A percentile compares a stretch with the other conserved stretches of the same genome.
Evolutionary conservation across 2,797 vertebrate genomes (phyloP).

Genomic region (Paramormyrops hopkinsi): DNA sequence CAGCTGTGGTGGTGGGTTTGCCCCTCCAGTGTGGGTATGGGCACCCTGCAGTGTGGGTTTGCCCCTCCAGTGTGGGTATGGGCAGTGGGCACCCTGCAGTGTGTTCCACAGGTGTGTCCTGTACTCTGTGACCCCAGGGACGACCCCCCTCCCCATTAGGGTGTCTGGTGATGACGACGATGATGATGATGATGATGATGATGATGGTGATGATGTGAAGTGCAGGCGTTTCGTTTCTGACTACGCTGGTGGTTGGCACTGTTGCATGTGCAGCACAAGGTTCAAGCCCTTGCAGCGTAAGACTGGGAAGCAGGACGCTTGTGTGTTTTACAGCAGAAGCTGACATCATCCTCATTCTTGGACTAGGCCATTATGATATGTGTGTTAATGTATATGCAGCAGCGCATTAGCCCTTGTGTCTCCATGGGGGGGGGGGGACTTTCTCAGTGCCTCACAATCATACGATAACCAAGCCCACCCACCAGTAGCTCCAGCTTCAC

Average conservation of each 20-base stretch:
- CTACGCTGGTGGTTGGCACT: slow-evolving; percentile 37
- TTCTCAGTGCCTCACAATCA: not conserved
- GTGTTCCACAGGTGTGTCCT: not conserved
- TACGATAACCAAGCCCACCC: not conserved
- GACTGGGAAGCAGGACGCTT: not conserved
- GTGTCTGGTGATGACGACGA: not conserved
- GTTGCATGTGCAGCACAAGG: slow-evolving; percentile 33
- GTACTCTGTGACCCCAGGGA: not conserved
- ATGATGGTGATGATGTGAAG: not conserved
- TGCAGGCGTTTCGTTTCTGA: not conserved
- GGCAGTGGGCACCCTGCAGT: not conserved
- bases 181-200: not conserved
- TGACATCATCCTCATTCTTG: not conserved
- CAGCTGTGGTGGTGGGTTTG: not conserved
- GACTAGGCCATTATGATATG: not conserved
- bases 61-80: not conserved
- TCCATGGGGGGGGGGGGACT: not conserved
- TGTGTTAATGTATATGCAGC: not conserved
- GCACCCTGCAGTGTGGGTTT: not conserved
- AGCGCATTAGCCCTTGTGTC: not conserved
- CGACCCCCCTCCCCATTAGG: not conserved
- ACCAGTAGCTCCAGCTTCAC: not conserved
- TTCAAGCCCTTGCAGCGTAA: slow-evolving; percentile 42
- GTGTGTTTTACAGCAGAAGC: not conserved
- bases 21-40: not conserved